Evolutionary conservation across 2,888 invertebrate genomes (phyloP).

Genomic region (Heteropelma amictum): DNA sequence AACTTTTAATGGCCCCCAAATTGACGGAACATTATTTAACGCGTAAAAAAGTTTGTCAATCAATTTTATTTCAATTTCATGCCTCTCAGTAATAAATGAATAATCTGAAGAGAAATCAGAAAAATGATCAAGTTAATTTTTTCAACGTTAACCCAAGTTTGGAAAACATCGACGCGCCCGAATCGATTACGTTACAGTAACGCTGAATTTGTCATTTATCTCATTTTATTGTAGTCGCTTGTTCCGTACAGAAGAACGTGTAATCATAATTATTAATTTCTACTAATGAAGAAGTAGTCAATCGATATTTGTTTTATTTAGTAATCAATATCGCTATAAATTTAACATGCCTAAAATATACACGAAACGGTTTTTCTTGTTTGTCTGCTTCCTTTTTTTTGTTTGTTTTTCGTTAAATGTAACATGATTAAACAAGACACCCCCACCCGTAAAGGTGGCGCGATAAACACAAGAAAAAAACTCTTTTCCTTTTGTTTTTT

Average conservation of each 20-base stretch:
- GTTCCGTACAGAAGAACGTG: slow-evolving; percentile 66
- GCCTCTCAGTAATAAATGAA: too few relatives aligned
- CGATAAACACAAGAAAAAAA: slow-evolving; percentile 58
- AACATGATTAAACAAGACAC: slow-evolving; percentile 73
- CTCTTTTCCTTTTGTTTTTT: slow-evolving; percentile 10
- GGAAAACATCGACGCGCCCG: too few relatives aligned
- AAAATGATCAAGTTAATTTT: too few relatives aligned
- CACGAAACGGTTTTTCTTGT: slow-evolving; percentile 67
- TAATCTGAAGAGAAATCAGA: too few relatives aligned
- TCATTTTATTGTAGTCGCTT: slow-evolving; percentile 61
- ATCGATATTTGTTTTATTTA: slow-evolving; percentile 71
- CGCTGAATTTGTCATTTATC: slow-evolving; percentile 65
- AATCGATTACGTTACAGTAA: slow-evolving; percentile 59
- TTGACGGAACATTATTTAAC: too few relatives aligned
- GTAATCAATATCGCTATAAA: slow-evolving; percentile 75
- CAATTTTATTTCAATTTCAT: too few relatives aligned
- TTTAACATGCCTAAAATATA: slow-evolving; percentile 77
- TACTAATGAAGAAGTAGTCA: slow-evolving; percentile 74
- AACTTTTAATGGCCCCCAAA: too few relatives aligned
- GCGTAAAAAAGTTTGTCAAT: too few relatives aligned
- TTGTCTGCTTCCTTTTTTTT: slow-evolving; percentile 36
- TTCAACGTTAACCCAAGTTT: too few relatives aligned
- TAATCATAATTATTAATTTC: slow-evolving; percentile 67
- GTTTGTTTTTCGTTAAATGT: slow-evolving; percentile 65
- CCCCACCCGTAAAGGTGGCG: slow-evolving; percentile 59